Evolutionary conservation across 2,888 invertebrate genomes (phyloP).

Genomic region (Scotopteryx bipunctaria): DNA sequence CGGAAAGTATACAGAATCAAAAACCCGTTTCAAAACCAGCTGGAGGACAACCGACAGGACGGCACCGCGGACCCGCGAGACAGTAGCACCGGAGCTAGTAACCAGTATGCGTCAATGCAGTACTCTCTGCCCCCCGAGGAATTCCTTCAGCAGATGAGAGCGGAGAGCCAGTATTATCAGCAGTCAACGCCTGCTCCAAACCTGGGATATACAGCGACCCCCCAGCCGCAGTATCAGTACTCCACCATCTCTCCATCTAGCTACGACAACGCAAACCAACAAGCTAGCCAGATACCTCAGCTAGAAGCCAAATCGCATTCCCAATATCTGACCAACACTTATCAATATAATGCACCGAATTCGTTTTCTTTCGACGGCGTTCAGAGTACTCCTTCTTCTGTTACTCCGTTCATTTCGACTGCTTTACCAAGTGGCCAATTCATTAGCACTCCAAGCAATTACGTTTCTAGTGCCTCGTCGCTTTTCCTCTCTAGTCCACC

Average conservation of each 20-base stretch:
- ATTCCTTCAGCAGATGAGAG: conserved; percentile 72
- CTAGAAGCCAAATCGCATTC: conserved; percentile 61
- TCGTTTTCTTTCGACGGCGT: conserved; percentile 55
- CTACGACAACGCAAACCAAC: conserved; percentile 61
- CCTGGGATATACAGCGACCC: conserved; percentile 69
- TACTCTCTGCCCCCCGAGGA: conserved; percentile 79
- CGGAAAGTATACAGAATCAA: conserved; percentile 73
- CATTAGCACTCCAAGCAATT: conserved; percentile 64
- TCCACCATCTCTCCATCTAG: conserved; percentile 59
- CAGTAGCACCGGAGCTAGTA: conserved; percentile 72
- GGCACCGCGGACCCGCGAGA: conserved; percentile 56
- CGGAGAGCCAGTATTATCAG: conserved; percentile 69
- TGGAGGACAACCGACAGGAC: conserved; percentile 54
- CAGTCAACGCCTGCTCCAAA: conserved; percentile 66
- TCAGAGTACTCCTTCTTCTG: conserved; percentile 68
- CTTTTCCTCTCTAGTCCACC: conserved; percentile 68
- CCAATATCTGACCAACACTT: conserved; percentile 59
- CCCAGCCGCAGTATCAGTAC: conserved; percentile 71
- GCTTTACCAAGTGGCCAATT: conserved; percentile 63
- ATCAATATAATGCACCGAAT: conserved; percentile 61
- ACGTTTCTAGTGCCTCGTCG: conserved; percentile 73
- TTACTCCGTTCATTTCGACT: conserved; percentile 66
- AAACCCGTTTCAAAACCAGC: conserved; percentile 71
- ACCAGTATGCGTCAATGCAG: conserved; percentile 76
- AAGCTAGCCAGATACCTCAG: conserved; percentile 55